These are phyloP conservation scores for Elymnias hypermnestra DNA, from an alignment of 1,140 invertebrate species.

Conservation along the genomic window DNA sequence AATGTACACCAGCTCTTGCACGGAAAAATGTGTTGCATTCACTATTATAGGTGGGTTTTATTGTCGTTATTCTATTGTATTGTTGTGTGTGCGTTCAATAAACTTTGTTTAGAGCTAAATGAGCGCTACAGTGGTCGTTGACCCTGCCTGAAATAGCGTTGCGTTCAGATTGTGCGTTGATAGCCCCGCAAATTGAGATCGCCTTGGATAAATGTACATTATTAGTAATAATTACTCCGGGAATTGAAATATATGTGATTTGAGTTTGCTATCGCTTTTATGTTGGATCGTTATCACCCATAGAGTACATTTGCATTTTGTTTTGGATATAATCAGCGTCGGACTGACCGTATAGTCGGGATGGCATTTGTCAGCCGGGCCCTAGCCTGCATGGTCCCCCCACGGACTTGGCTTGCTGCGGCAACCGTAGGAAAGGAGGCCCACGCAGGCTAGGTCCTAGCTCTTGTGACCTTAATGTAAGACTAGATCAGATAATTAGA, in stretches of 20 bases:
- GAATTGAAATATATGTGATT: conserved; percentile 20
- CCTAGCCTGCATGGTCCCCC: too few species aligned
- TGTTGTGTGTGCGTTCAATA: conserved; percentile 55
- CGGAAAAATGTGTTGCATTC: conserved; percentile 39
- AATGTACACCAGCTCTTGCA: conserved; percentile 19
- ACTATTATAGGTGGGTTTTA: conserved; percentile 24
- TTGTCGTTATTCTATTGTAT: conserved; percentile 60
- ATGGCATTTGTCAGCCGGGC: too few species aligned
- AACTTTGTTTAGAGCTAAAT: conserved; percentile 71
- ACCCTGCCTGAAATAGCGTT: conserved; percentile 55
- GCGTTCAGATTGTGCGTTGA: conserved; percentile 48
- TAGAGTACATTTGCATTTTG: too few species aligned
- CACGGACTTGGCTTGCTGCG: too few species aligned
- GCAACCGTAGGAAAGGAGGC: too few species aligned
- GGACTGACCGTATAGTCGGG: too few species aligned
- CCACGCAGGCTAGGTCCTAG: too few species aligned
- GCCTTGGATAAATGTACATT: conserved; percentile 35
- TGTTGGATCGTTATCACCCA: not conserved
- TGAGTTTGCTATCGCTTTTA: conserved; percentile 3
- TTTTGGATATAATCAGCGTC: too few species aligned
- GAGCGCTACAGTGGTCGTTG: conserved; percentile 59
- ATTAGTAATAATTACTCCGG: conserved; percentile 33
- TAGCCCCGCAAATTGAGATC: conserved; percentile 46
- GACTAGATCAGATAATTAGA: too few species aligned
- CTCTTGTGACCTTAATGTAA: too few species aligned